Base-by-base conservation (phyloP, 2,888 invertebrate species). In the Lepidochrysops patricia region DNA sequence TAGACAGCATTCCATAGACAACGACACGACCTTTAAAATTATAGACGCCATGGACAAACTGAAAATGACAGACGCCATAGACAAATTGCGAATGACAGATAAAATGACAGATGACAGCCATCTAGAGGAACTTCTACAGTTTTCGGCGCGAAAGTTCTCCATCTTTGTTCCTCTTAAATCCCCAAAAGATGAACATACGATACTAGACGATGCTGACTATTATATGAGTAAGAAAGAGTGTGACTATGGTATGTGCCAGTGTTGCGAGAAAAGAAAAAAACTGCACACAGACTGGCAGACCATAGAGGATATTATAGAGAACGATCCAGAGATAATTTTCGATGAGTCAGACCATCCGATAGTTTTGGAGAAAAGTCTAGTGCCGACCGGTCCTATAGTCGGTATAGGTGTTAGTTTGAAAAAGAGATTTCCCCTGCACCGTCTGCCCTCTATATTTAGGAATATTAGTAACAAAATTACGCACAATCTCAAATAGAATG, bases 241-340 rank as follows among this genome's bases (percentile, higher is more conserved):
- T 65, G 87, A 88, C 60, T 89, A 86, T 29, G 84, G 80, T 37
- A 74, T 80, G 76, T 87, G 84, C 63, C 73, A 82, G 67, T 86
- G 86, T 77, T 85, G 85, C 70, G 69, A 68, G 13, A 62, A 69
- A 0, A 74, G 74, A 66, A 84, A 72, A 67, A 81, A 72, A 60
- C 15, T 79, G 37, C 75, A 67, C 3, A 84, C 81, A 0, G 79
- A 86, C 58, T 89, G 89, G 89, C 70, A 81, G 60, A 78, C 81
- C 0, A 85, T 89, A 25, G 87, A 86, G 70, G 82, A 86, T 58
- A 84, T 84, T 1, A 89, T 89, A n/a, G 87, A 87, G 57, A 86
- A 87, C 49, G 87, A 89, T 70, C 86, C 88, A 1, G 89, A 89
- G 66, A 88, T 89, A 1, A 88, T 89, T 63, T 89, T 89, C 70